These are phyloP conservation scores for Paraplagusia blochii DNA, from an alignment of 2,113 vertebrate species.

Conservation along the genomic window DNA sequence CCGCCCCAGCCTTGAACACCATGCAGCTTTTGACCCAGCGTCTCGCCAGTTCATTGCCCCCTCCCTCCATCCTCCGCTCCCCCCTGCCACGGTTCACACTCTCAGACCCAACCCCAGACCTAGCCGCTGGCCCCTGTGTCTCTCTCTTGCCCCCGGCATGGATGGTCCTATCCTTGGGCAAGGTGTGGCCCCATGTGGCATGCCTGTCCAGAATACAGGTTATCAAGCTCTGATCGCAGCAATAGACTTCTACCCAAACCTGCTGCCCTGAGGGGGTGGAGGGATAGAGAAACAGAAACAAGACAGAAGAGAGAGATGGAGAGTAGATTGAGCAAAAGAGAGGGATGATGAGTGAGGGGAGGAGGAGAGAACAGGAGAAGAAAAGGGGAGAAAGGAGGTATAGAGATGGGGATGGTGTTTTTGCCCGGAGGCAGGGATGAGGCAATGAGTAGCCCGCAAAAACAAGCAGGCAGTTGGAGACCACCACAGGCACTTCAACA, in stretches of 20 bases:
- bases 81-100: constrained; percentile 39
- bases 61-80: constrained; percentile 19
- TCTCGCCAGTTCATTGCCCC: constrained; percentile 11
- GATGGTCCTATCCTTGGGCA: constrained; percentile 79
- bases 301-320: constrained; percentile 36
- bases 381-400: constrained; percentile 24
- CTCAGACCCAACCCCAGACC: constrained; percentile 45
- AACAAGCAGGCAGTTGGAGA: constrained; percentile 71
- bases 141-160: constrained; percentile 71
- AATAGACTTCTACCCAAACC: constrained; percentile 71
- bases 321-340: constrained; percentile 52
- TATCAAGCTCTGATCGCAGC: constrained; percentile 76
- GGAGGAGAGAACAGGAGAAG: constrained; percentile 28
- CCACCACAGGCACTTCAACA: constrained; percentile 72
- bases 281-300: constrained; percentile 46
- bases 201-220: constrained; percentile 74
- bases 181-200: constrained; percentile 76
- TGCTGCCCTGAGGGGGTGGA: constrained; percentile 69
- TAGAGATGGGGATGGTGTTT: constrained; percentile 54
- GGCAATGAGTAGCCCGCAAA: constrained; percentile 74
- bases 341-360: constrained; percentile 52
- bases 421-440: constrained; percentile 76
- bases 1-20: constrained; percentile 45
- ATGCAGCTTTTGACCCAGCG: constrained; percentile 43
- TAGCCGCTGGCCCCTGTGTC: constrained; percentile 60